Conservation (phyloP, 2,113 vertebrate species). For the Oncorhynchus masou region DNA sequence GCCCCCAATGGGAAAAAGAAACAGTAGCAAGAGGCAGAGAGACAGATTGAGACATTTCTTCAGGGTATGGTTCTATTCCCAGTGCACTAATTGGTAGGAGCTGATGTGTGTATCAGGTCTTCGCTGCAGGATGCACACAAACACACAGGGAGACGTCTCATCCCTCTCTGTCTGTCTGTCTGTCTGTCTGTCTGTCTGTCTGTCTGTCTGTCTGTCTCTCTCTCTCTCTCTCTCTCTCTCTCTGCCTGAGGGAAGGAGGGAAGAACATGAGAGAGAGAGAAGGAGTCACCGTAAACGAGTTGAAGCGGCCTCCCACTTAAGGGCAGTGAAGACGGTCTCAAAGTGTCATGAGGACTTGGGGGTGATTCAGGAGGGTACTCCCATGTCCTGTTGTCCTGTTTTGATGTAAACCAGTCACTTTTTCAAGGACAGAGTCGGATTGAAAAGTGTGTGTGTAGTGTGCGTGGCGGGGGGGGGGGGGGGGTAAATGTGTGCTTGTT, state of each 20-base stretch:
- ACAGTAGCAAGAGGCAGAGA: conserved; percentile 12
- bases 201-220: not conserved
- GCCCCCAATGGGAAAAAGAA: conserved; percentile 27
- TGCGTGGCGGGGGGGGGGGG: not conserved
- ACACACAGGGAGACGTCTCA: conserved; percentile 18
- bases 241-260: not conserved
- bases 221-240: conserved; percentile 5
- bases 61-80: conserved; percentile 20
- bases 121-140: not conserved
- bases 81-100: conserved; percentile 18
- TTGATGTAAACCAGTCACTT: not conserved
- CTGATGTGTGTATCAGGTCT: conserved; percentile 14
- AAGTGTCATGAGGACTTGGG: not conserved
- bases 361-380: not conserved
- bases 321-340: conserved; percentile 1
- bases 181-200: not conserved
- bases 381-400: not conserved
- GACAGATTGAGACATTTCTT: conserved; percentile 24
- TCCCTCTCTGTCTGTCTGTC: conserved; percentile 7
- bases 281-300: no score
- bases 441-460: not conserved
- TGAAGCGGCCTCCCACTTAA: no score
- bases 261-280: no score
- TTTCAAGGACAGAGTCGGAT: not conserved
- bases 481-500: no score